phyloP scores from a whole-genome alignment of 2,113 vertebrate species.

The Pimephales promelas region DNA sequence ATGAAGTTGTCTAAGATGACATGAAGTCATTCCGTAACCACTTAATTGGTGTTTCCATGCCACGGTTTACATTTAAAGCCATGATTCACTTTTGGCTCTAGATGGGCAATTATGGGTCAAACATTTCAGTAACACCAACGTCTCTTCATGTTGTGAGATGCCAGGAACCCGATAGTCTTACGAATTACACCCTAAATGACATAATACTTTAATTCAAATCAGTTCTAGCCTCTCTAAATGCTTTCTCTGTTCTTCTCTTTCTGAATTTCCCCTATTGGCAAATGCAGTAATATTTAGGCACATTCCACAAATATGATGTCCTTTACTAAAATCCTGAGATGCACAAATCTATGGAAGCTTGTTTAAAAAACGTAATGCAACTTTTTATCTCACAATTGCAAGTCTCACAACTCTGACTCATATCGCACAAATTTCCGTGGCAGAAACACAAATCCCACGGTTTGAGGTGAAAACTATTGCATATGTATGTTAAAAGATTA shows the following conservation, averaged over 20 bases:
- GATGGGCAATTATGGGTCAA: constrained; percentile 4
- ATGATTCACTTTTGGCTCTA: constrained; percentile 22
- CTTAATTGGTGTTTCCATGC: constrained; percentile 20
- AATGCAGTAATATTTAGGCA: not conserved
- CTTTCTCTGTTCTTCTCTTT: not conserved
- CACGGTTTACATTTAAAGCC: constrained; percentile 6
- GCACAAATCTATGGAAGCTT: not conserved
- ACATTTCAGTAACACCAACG: not conserved
- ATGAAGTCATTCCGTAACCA: constrained; percentile 21
- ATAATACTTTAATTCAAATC: constrained; percentile 12
- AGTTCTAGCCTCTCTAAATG: constrained; percentile 11
- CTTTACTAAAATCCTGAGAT: not conserved
- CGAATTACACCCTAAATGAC: constrained; percentile 13
- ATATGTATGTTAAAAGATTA: not conserved
- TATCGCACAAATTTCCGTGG: too few species aligned
- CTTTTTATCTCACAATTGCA: too few species aligned
- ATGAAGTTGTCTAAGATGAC: constrained; percentile 21
- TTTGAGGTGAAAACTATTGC: not conserved
- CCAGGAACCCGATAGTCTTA: constrained; percentile 3
- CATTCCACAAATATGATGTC: not conserved
- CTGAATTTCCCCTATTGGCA: not conserved
- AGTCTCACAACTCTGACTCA: too few species aligned
- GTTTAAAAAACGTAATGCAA: too few species aligned
- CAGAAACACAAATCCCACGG: too few species aligned
- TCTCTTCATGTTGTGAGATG: constrained; percentile 12